phyloP scores from a whole-genome alignment of 2,888 invertebrate species.

The Antheraea yamamai region DNA sequence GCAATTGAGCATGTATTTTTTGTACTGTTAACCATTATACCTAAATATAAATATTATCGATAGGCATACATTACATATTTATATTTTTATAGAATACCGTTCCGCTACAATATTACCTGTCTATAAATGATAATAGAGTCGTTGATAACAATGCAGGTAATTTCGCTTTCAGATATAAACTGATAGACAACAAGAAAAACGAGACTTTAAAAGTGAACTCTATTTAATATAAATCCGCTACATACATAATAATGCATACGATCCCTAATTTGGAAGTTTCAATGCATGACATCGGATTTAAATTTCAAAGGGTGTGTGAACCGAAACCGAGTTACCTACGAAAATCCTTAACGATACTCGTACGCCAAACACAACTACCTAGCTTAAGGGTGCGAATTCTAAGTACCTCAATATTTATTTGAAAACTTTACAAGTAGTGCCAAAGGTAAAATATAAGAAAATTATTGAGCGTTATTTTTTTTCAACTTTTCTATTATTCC shows the following conservation, averaged over 20 bases:
- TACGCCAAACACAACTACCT: neutral
- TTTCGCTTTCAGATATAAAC: too few species aligned
- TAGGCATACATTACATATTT: too few species aligned
- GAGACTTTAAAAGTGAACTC: neutral
- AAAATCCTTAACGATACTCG: slow-evolving; percentile 23
- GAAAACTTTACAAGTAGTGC: neutral
- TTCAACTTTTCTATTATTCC: neutral
- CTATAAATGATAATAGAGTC: too few species aligned
- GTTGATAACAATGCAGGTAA: too few species aligned
- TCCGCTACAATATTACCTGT: too few species aligned
- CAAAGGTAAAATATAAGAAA: neutral
- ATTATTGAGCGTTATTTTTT: neutral
- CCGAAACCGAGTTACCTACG: slow-evolving; percentile 20
- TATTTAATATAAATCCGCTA: neutral
- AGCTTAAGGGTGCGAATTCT: neutral
- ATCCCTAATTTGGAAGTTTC: slow-evolving; percentile 28
- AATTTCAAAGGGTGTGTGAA: slow-evolving; percentile 37
- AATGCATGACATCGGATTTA: slow-evolving; percentile 46
- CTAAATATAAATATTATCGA: too few species aligned
- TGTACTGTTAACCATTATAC: too few species aligned
- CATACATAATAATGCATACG: neutral
- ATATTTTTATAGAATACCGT: too few species aligned
- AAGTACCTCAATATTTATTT: neutral
- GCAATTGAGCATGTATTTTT: too few species aligned
- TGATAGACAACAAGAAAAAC: neutral